Conservation (phyloP, 2,888 invertebrate species). For the Pantelozetes paolii region DNA sequence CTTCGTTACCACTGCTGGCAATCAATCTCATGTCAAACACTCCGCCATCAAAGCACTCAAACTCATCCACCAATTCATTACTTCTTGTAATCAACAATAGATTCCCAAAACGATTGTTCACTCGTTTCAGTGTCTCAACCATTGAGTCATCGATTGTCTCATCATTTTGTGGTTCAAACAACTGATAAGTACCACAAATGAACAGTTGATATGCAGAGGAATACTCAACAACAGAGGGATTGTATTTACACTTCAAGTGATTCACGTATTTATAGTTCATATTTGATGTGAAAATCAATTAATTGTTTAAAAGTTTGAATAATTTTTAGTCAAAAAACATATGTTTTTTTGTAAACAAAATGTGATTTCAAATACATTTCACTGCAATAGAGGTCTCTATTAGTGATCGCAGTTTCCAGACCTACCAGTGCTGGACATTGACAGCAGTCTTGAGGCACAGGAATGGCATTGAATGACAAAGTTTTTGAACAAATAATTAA, state of each 20-base stretch:
- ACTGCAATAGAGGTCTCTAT: no score
- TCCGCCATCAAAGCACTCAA: constrained; percentile 31
- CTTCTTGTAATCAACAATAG: constrained; percentile 17
- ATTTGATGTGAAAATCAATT: not conserved
- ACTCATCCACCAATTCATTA: not conserved
- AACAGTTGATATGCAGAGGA: not conserved
- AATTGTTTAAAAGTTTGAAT: not conserved
- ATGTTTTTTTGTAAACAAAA: not conserved
- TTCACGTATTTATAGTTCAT: not conserved
- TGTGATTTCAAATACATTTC: no score
- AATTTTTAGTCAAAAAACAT: not conserved
- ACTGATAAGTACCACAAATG: constrained; percentile 34
- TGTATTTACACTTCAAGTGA: not conserved
- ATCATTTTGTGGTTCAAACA: no score
- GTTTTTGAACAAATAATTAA: no score
- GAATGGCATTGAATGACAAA: no score
- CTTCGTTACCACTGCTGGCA: not conserved
- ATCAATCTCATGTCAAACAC: constrained; percentile 33
- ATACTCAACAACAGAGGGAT: constrained; percentile 28
- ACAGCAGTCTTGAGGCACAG: no score
- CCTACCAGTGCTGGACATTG: no score
- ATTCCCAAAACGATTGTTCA: constrained; percentile 35
- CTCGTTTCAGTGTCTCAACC: not conserved
- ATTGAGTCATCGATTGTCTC: not conserved
- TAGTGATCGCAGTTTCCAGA: no score